phyloP scores from a whole-genome alignment of 2,797 vertebrate genomes.

The Melanotaenia maccullochi region DNA sequence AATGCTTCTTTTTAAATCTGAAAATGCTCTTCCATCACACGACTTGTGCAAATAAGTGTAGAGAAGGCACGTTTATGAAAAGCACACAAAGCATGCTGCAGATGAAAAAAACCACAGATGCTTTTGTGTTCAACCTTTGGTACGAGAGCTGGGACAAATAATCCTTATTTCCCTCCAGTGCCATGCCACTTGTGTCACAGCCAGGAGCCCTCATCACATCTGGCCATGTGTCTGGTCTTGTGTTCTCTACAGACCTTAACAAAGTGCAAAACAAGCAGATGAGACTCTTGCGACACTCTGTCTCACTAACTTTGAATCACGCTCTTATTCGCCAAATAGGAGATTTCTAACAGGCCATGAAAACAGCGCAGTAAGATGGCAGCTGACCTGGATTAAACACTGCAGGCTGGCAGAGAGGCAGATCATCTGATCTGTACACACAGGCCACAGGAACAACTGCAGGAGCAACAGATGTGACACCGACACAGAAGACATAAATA shows the following conservation, averaged over 20 bases:
- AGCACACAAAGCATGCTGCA: not conserved
- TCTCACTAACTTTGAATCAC: slow-evolving; percentile 49
- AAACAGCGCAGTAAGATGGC: slow-evolving; percentile 56
- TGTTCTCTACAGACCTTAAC: slow-evolving; percentile 32
- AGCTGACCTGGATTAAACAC: slow-evolving; percentile 73
- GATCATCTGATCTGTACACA: slow-evolving; percentile 55
- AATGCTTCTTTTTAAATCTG: slow-evolving; percentile 28
- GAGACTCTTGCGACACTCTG: slow-evolving; percentile 41
- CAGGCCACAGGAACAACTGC: slow-evolving; percentile 45
- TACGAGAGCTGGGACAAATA: slow-evolving; percentile 49
- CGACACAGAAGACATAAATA: slow-evolving; percentile 59
- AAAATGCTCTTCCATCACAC: slow-evolving; percentile 1
- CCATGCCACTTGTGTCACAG: slow-evolving; percentile 57
- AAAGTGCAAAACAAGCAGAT: slow-evolving; percentile 69
- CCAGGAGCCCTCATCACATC: slow-evolving; percentile 71
- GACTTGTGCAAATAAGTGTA: slow-evolving; percentile 1
- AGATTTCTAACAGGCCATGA: slow-evolving; percentile 52
- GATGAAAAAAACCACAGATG: slow-evolving; percentile 19
- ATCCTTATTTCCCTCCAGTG: slow-evolving; percentile 23
- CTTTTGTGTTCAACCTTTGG: slow-evolving; percentile 21
- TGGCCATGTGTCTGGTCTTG: slow-evolving; percentile 55
- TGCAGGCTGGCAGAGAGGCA: slow-evolving; percentile 54
- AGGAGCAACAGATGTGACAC: slow-evolving; percentile 50
- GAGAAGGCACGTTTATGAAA: slow-evolving; percentile 19
- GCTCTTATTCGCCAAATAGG: slow-evolving; percentile 61